Base-by-base conservation (phyloP, 2,888 invertebrate genomes). In the Itoplectis maculator region DNA sequence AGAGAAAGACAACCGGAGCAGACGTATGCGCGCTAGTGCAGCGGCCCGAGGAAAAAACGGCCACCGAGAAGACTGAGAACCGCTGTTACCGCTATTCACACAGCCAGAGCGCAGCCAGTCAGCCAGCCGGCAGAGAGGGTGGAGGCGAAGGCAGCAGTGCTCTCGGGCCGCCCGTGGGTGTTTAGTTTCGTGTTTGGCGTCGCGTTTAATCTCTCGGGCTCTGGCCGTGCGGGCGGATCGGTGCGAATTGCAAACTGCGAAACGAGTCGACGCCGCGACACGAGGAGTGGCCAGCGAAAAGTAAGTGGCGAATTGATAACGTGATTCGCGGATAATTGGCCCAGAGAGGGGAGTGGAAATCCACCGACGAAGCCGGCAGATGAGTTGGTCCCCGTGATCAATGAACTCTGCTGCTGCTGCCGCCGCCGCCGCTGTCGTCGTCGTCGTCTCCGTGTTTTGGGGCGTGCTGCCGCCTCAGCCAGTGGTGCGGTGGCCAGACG, bases 381-480 rank as follows among this genome's bases (percentile, higher is more conserved):
- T 70, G 79, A 69, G 65, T 65, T 61, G 65, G 61, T 45, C 47
- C 47, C 63, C 23, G 87, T 90, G 90, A 90, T 91, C 90, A 91
- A 91, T 90, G 90, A 90, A 90, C 90, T 91, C 87, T 88, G 85
- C 76, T 84, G 83, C 65, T 51, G 59, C 45, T 59, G 61, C 59
- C n/a, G 35, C 37, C 29, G 5, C 54, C n/a, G n/a, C 13, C 42
- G 42, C 42, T 42, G 42, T 8, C 42, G 13, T 7, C 42, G 42
- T 7, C 37, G 61, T 81, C 70, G 66, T 79, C 84, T 86, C 86
- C 81, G 88, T 87, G 87, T 89, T 86, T 90, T 88, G 88, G 90
- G 89, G 88, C 88, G 89, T 89, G 88, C 89, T 89, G 84, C 85
- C 51, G 84, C 85, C 83, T 82, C n/a, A n/a, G 86, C 45, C 66